A percentile compares a stretch with the other conserved stretches of the same genome.
These are phyloP conservation scores for Origma solitaria DNA, from an alignment of 2,113 vertebrate species.

Conservation along the genomic window DNA sequence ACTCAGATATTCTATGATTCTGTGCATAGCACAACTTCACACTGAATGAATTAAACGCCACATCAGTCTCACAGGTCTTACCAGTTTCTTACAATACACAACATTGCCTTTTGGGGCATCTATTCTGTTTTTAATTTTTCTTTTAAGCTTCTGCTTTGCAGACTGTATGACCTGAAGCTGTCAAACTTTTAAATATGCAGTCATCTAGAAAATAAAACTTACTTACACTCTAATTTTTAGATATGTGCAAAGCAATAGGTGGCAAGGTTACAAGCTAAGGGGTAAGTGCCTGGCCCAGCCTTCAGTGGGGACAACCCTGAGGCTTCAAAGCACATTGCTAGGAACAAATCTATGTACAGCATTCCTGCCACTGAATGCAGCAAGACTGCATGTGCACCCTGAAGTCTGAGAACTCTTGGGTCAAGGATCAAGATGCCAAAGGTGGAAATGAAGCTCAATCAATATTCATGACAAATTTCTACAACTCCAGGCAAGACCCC, in stretches of 20 bases:
- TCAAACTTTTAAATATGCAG: background rate
- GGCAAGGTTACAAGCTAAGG: background rate
- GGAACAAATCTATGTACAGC: background rate
- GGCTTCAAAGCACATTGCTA: fast-evolving
- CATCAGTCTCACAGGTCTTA: background rate
- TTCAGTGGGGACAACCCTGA: too few species aligned
- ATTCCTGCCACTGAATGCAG: fast-evolving
- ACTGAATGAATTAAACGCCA: background rate
- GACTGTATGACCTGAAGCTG: background rate
- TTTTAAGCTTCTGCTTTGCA: background rate
- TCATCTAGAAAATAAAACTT: background rate
- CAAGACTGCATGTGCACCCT: background rate
- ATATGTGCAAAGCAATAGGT: fast-evolving
- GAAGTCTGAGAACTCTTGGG: background rate
- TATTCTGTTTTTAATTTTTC: background rate
- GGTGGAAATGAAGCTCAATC: background rate
- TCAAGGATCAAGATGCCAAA: background rate
- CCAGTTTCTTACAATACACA: background rate
- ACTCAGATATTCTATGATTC: background rate
- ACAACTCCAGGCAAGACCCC: background rate
- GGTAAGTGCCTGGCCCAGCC: fast-evolving
- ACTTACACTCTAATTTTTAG: background rate
- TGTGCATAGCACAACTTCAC: background rate
- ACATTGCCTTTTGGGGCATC: background rate
- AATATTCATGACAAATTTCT: background rate